Conservation (phyloP, 64 coral and sea anemone genomes). For the Pachyseris speciosa region DNA sequence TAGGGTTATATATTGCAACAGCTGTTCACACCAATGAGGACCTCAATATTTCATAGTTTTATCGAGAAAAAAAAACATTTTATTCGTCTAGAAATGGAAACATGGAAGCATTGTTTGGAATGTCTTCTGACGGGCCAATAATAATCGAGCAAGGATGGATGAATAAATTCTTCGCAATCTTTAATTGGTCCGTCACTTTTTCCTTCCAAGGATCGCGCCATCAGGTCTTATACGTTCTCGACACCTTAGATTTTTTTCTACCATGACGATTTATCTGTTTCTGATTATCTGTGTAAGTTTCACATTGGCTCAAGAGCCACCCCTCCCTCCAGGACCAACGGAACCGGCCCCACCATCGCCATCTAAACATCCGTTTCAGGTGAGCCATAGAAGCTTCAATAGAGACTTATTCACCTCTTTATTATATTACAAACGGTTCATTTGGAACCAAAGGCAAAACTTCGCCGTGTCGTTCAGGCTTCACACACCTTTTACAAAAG, state of each 20-base stretch:
- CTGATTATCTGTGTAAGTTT: not conserved
- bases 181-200: not conserved
- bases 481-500: too few species aligned
- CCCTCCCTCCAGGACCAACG: not conserved
- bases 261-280: not conserved
- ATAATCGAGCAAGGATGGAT: not conserved
- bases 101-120: not conserved
- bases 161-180: not conserved
- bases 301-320: conserved; percentile 5
- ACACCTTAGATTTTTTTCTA: not conserved
- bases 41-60: too few species aligned
- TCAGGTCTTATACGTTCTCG: not conserved
- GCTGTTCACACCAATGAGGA: not conserved
- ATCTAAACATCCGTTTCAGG: not conserved
- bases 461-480: too few species aligned
- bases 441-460: too few species aligned
- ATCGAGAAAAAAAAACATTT: too few species aligned
- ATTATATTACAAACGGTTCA: not conserved
- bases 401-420: not conserved
- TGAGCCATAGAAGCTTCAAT: not conserved
- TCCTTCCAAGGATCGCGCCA: not conserved
- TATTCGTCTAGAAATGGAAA: too few species aligned
- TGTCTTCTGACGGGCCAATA: not conserved
- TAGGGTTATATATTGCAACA: too few species aligned
- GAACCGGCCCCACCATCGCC: not conserved